Conservation (phyloP, 2,888 invertebrate species). For the Drosophila bunnanda region DNA sequence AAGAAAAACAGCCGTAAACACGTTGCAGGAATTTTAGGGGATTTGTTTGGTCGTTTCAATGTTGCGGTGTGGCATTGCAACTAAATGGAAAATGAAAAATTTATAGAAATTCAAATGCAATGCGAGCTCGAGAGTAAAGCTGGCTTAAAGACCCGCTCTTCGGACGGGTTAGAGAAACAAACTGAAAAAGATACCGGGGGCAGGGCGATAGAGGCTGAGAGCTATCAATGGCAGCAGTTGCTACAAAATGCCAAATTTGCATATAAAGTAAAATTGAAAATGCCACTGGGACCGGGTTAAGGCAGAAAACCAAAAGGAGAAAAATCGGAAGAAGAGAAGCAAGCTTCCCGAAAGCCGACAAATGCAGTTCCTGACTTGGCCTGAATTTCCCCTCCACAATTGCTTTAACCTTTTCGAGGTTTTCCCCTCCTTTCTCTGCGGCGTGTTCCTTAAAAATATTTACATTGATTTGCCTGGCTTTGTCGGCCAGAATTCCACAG, state of each 20-base stretch:
- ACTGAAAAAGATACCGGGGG: slow-evolving; percentile 5
- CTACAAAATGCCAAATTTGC: slow-evolving; percentile 77
- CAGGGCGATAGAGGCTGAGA: slow-evolving; percentile 16
- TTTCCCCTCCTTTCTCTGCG: neutral
- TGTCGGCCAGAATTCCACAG: slow-evolving; percentile 26
- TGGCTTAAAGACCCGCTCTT: slow-evolving; percentile 63
- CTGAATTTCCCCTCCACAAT: slow-evolving; percentile 35
- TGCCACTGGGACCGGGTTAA: slow-evolving; percentile 60
- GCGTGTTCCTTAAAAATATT: slow-evolving; percentile 66
- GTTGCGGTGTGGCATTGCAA: slow-evolving; percentile 51
- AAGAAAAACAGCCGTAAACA: slow-evolving; percentile 46
- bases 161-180: slow-evolving; percentile 18
- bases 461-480: slow-evolving; percentile 70
- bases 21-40: slow-evolving; percentile 18
- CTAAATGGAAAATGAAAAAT: slow-evolving; percentile 73
- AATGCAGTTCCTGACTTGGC: slow-evolving; percentile 58
- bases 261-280: slow-evolving; percentile 81
- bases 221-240: slow-evolving; percentile 69
- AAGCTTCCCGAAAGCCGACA: slow-evolving; percentile 57
- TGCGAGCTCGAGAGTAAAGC: slow-evolving; percentile 59
- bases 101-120: slow-evolving; percentile 73
- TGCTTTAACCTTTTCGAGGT: slow-evolving; percentile 38
- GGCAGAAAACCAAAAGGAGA: slow-evolving; percentile 50
- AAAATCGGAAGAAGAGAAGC: slow-evolving; percentile 20
- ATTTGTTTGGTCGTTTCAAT: slow-evolving; percentile 32